Evolutionary conservation across 1,140 invertebrate species (phyloP), one percentile per base, ranked within the genome.

Genomic region (Geopemphigus sp.): DNA sequence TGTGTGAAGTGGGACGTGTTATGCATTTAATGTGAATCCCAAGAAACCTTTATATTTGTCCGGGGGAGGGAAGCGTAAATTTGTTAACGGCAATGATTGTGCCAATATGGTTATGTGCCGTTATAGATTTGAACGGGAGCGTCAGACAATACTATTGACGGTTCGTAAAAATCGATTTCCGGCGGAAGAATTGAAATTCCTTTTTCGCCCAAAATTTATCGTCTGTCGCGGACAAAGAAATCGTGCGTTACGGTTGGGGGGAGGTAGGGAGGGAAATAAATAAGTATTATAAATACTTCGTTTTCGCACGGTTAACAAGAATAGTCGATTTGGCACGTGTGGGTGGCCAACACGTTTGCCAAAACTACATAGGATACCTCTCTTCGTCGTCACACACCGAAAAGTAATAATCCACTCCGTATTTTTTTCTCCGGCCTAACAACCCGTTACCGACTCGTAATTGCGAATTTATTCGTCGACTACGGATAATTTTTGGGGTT

Each of bases 111-210:
- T 68, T 68, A 68, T 68, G 39, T 50, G 66, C 17, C 8, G 6
- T 50, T 50, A 24, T 24, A 47, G 66, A 50, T 50, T 50, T 50
- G 11, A 24, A 17, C 17, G 45, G 39, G 12, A 68, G 6, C 0
- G 64, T 68, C 64, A 24, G 39, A 68, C 22, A 68, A 68, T 68
- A 11, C 47, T 50, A 68, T 24, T 68, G 66, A 68, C 14, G 66
- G 22, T 26, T 6, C 39, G 47, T 45, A 50, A 50, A 68, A 68
- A 68, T 68, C 22, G 45, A 19, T 50, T 17, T 14, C 14, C 45
- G 66, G 64, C 5, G 22, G 15, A 68, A 68, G 50, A 68, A 68
- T 50, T 26, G 56, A 26, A 59, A 59, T 59, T 8, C n/a, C 56
- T 59, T 59, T 59, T 59, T 12, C 3, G 1, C 5, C 15, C 17